Evolutionary conservation across 2,113 vertebrate species (phyloP).

Genomic region (Mormoops blainvillei): DNA sequence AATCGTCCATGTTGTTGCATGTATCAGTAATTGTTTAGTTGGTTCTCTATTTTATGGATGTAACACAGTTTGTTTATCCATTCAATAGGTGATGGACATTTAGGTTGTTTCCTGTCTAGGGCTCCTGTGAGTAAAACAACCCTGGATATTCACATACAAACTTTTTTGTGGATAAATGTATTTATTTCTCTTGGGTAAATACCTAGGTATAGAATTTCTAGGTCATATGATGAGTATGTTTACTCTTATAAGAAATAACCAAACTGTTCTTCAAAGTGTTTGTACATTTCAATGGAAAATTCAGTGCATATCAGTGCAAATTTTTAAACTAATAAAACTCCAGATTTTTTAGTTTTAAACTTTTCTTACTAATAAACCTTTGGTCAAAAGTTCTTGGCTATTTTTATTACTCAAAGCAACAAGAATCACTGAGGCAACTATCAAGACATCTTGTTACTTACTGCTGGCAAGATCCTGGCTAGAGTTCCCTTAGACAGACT

Average conservation of each 20-base stretch:
- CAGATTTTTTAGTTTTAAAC: not conserved
- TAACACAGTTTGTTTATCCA: not conserved
- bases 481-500: conserved; percentile 35
- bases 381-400: conserved; percentile 47
- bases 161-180: not conserved
- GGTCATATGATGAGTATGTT: not conserved
- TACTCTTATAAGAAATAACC: not conserved
- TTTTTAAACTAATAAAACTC: not conserved
- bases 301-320: not conserved
- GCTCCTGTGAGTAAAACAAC: not conserved
- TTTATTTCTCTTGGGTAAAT: conserved; percentile 18
- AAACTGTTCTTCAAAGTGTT: not conserved
- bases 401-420: conserved; percentile 55
- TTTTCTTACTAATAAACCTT: conserved; percentile 46
- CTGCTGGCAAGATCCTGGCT: conserved; percentile 63
- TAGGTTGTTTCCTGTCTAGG: not conserved
- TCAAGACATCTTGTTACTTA: conserved; percentile 61
- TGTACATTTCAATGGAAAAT: not conserved
- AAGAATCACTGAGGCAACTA: conserved; percentile 54
- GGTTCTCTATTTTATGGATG: not conserved
- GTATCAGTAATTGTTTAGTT: not conserved
- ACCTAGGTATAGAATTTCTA: not conserved
- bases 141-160: not conserved
- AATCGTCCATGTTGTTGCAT: not conserved
- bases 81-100: not conserved